Evolutionary conservation across 2,113 vertebrate species (phyloP).

Genomic region (Muscicapa adusta): DNA sequence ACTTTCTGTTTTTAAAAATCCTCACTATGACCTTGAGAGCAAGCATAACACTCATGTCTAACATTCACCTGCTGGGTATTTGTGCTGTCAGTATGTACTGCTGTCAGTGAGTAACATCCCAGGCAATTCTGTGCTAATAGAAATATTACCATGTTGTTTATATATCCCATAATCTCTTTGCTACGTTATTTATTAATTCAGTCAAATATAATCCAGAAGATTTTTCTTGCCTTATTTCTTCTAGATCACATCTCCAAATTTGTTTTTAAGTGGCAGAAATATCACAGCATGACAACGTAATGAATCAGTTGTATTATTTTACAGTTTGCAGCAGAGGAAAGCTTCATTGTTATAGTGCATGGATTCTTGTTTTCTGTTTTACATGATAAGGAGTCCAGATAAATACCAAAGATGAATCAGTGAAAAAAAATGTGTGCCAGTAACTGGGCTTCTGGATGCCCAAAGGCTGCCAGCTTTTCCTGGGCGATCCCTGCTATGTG

Average conservation of each 20-base stretch:
- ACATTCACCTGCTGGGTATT: neutral
- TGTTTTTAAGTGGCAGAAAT: neutral
- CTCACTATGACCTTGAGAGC: neutral
- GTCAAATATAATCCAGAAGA: neutral
- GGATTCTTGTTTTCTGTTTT: neutral
- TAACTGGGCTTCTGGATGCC: neutral
- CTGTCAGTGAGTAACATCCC: neutral
- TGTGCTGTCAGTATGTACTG: too few species aligned
- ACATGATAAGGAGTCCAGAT: neutral
- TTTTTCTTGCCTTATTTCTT: neutral
- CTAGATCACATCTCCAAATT: neutral
- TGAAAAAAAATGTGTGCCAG: neutral
- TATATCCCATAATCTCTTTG: neutral
- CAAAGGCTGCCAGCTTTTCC: neutral
- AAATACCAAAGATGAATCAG: neutral
- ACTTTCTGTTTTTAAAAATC: neutral
- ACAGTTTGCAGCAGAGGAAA: neutral
- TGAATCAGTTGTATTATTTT: neutral
- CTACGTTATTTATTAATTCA: neutral
- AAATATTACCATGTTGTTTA: neutral
- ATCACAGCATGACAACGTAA: neutral
- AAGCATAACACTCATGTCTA: neutral
- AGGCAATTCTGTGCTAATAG: neutral
- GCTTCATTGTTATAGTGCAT: neutral
- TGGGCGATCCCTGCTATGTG: neutral